These are phyloP conservation scores for Drosophila yakuba DNA, from an alignment of 1,140 invertebrate genomes.

Conservation along the genomic window DNA sequence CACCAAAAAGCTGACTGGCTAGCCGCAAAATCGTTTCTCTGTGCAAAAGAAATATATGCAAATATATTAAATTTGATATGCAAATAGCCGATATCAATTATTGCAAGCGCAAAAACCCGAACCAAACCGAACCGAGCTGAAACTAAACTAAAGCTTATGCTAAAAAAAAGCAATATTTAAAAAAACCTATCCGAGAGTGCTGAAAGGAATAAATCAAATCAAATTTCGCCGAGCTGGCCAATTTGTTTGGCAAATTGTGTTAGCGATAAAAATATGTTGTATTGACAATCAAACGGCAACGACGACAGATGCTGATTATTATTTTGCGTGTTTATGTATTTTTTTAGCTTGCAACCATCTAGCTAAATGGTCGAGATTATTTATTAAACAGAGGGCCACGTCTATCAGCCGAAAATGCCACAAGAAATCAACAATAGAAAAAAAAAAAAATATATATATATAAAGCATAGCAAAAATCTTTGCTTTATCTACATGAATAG, in stretches of 20 bases:
- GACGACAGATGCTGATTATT: constrained; percentile 40
- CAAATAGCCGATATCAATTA: constrained; percentile 77
- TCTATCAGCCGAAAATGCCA: constrained; percentile 39
- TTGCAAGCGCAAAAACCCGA: constrained; percentile 37
- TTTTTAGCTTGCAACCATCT: constrained; percentile 24
- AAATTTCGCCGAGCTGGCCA: constrained; percentile 61
- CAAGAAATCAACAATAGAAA: constrained; percentile 35
- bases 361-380: constrained; percentile 46
- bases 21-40: constrained; percentile 46
- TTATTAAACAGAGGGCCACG: constrained; percentile 43
- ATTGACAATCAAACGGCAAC: constrained; percentile 48
- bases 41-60: constrained; percentile 52
- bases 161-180: constrained; percentile 47
- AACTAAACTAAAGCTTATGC: constrained; percentile 47
- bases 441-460: constrained; percentile 8
- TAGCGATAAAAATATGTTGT: constrained; percentile 66
- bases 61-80: constrained; percentile 69
- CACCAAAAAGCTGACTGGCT: constrained; percentile 18
- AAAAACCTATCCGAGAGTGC: constrained; percentile 47
- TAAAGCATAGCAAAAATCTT: no score
- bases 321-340: constrained; percentile 18
- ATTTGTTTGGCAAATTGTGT: constrained; percentile 72
- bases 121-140: constrained; percentile 25
- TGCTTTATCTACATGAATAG: neutral
- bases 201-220: constrained; percentile 73